Evolutionary conservation across 2,888 invertebrate genomes (phyloP), one percentile per base, ranked within the genome.

Genomic region (Gymnocheta viridis): DNA sequence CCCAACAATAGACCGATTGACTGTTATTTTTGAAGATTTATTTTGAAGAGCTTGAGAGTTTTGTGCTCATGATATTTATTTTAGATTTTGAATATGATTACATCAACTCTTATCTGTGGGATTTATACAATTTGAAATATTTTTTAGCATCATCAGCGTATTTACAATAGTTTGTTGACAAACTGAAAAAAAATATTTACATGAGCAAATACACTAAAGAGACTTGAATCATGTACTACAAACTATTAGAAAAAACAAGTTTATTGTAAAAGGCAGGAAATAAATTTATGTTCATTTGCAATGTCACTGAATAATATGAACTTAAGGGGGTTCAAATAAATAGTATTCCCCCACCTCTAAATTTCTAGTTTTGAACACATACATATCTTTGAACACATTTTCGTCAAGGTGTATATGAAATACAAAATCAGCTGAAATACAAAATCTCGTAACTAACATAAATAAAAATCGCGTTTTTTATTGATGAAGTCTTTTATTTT

Each of bases 271-370:
- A 24, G 5, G 14, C 1, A 47, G 47, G 10, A 14, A 4, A 14
- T 10, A n/a, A 22, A 49, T 10, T 14, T 19, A 5, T 49, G 44
- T 47, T 47, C 44, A 47, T 14, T 41, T 47, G 17, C 6, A 47
- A n/a, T 78, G 78, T 60, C 78, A 56, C 41, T 10, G 4, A 4
- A 14, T 41, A 41, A 41, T 41, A 41, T 41, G 2, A 41, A 32
- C 1, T 32, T 32, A 32, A 7, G 9, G 7, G 32, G 5, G 6
- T n/a, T n/a, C n/a, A n/a, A n/a, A n/a, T n/a, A n/a, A n/a, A n/a
- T n/a, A n/a, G n/a, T n/a, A n/a, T n/a, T n/a, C n/a, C n/a, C n/a
- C n/a, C n/a, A n/a, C 32, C 32, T 32, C 7, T 32, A 32, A 7
- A 32, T 32, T 32, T 32, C n/a, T n/a, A n/a, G n/a, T n/a, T n/a